phyloP scores from a whole-genome alignment of 2,113 vertebrate genomes.

The Cavia aperea region DNA sequence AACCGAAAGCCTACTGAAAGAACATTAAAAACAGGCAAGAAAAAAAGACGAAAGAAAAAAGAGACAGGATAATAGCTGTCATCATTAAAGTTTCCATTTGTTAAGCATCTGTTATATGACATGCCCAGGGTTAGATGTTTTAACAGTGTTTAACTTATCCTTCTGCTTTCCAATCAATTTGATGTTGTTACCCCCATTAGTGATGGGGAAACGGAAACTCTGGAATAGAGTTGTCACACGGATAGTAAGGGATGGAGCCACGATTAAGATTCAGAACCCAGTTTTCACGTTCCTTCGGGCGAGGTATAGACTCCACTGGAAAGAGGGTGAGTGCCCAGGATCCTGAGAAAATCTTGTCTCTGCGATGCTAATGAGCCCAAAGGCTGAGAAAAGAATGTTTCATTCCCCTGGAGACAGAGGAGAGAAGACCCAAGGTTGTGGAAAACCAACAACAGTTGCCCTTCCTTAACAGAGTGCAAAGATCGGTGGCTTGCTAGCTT shows the following conservation, averaged over 20 bases:
- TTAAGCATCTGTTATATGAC: not conserved
- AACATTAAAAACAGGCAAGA: conserved; percentile 37
- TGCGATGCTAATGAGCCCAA: not conserved
- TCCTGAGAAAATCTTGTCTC: not conserved
- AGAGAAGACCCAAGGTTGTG: not conserved
- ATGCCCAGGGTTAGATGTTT: not conserved
- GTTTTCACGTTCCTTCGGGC: not conserved
- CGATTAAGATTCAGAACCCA: not conserved
- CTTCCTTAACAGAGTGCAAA: not conserved
- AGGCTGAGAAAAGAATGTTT: not conserved
- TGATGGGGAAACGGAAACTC: not conserved
- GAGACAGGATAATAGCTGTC: not conserved
- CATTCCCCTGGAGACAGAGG: not conserved
- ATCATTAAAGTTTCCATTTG: not conserved
- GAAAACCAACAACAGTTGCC: not conserved
- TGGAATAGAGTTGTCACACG: not conserved
- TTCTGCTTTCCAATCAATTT: not conserved
- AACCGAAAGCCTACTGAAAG: not conserved
- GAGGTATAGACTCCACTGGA: not conserved
- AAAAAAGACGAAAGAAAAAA: not conserved
- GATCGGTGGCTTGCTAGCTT: not conserved
- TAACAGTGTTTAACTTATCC: not conserved
- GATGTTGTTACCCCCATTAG: not conserved
- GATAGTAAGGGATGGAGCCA: not conserved
- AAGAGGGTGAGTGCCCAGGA: not conserved